A percentile compares a stretch with the other conserved stretches of the same genome.
Evolutionary conservation across 2,113 vertebrate species (phyloP).

Genomic region (Urocolius indicus): DNA sequence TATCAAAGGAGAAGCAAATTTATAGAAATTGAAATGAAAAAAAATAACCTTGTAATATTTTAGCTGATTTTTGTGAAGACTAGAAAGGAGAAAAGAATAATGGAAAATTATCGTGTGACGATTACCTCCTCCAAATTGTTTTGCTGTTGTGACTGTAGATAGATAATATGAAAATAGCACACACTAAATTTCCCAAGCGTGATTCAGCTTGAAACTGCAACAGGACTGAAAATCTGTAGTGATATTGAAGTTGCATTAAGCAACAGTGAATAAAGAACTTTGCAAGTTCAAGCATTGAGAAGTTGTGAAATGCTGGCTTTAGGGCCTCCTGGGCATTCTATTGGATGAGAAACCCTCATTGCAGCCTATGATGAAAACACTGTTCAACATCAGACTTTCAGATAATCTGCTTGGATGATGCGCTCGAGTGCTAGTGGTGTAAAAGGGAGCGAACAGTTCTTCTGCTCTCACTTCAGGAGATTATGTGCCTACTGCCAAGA

Average conservation of each 20-base stretch:
- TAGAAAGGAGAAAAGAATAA: neutral
- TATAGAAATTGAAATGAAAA: neutral
- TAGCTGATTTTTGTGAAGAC: neutral
- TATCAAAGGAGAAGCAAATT: neutral
- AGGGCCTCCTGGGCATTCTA: neutral
- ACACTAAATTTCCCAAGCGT: neutral
- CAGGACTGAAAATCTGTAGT: neutral
- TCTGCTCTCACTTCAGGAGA: fast-evolving
- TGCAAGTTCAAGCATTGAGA: neutral
- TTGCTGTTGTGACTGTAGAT: neutral
- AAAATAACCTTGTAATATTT: neutral
- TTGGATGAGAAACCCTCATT: neutral
- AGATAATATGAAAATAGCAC: neutral
- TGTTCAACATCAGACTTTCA: neutral
- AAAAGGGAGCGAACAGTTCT: fast-evolving
- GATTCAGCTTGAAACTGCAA: neutral
- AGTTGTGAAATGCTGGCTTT: neutral
- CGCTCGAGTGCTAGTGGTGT: fast-evolving
- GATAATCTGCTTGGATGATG: neutral
- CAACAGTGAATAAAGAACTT: neutral
- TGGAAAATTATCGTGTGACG: neutral
- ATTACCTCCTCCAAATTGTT: neutral
- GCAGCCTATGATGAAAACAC: neutral
- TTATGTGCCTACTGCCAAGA: neutral
- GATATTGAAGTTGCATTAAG: neutral